Percentiles rank a stretch among this genome's conserved stretches.
Conservation (phyloP, 2,797 vertebrate species). For the Vespertilio murinus region DNA sequence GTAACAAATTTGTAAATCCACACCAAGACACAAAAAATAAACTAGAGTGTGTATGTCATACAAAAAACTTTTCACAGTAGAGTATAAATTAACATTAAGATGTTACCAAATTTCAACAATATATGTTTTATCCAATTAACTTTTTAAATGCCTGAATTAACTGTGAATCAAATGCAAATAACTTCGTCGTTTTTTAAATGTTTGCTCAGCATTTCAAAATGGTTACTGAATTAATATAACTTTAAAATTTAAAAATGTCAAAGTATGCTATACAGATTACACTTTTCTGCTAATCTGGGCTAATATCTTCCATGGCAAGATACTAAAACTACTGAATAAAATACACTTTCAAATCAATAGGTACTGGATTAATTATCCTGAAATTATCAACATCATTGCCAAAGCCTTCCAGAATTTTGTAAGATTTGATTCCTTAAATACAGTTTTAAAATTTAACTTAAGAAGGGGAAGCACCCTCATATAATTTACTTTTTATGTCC, state of each 20-base stretch:
- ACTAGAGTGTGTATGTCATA: slow-evolving; percentile 73
- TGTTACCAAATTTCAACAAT: slow-evolving; percentile 66
- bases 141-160: slow-evolving; percentile 77
- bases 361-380: slow-evolving; percentile 77
- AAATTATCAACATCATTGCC: slow-evolving; percentile 75
- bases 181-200: slow-evolving; percentile 41
- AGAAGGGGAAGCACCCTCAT: slow-evolving; percentile 51
- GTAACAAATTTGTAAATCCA: slow-evolving; percentile 72
- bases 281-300: slow-evolving; percentile 82
- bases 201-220: slow-evolving; percentile 79
- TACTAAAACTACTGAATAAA: slow-evolving; percentile 76
- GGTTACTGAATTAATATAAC: slow-evolving; percentile 75
- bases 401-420: slow-evolving; percentile 71
- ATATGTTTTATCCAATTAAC: slow-evolving; percentile 56
- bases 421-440: slow-evolving; percentile 77
- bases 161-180: slow-evolving; percentile 68
- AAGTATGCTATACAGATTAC: slow-evolving; percentile 84
- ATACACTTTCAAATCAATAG: slow-evolving; percentile 70
- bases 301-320: slow-evolving; percentile 77
- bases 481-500: slow-evolving; percentile 73
- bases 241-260: slow-evolving; percentile 83
- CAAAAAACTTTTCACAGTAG: slow-evolving; percentile 73
- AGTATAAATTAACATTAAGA: slow-evolving; percentile 77
- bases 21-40: slow-evolving; percentile 80
- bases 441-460: slow-evolving; percentile 68